Percentiles rank a stretch among this genome's conserved stretches.
phyloP scores from a whole-genome alignment of 2,113 vertebrate species.

The Hoplias malabaricus region DNA sequence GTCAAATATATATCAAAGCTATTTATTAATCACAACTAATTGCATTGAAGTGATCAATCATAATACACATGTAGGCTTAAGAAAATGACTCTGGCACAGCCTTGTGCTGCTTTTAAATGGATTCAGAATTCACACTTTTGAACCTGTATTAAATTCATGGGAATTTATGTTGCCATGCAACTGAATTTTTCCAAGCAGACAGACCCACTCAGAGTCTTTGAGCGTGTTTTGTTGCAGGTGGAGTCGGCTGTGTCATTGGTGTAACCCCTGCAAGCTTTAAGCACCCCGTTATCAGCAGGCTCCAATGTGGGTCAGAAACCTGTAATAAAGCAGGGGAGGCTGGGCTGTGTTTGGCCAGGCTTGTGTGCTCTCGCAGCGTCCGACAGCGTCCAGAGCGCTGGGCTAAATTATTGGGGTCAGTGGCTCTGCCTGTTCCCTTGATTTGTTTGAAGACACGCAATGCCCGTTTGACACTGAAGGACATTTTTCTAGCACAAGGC shows the following conservation, averaged over 20 bases:
- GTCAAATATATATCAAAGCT: too few species aligned
- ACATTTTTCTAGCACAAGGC: slow-evolving; percentile 71
- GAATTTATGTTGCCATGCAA: slow-evolving; percentile 20
- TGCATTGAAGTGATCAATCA: too few species aligned
- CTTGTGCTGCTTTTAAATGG: too few species aligned
- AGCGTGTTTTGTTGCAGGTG: slow-evolving; percentile 63
- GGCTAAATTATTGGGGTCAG: slow-evolving; percentile 81
- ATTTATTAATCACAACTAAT: too few species aligned
- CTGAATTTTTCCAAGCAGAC: slow-evolving; percentile 13
- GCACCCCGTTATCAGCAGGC: slow-evolving; percentile 65
- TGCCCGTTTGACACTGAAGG: slow-evolving; percentile 76
- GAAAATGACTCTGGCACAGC: too few species aligned
- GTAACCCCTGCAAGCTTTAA: slow-evolving; percentile 70
- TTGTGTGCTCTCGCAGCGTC: slow-evolving; percentile 70
- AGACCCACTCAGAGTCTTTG: slow-evolving; percentile 43
- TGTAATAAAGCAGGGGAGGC: slow-evolving; percentile 77
- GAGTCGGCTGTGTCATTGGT: slow-evolving; percentile 70
- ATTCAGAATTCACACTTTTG: not conserved
- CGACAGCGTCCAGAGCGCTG: slow-evolving; percentile 73
- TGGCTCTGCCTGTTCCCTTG: slow-evolving; percentile 73
- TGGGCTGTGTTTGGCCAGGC: slow-evolving; percentile 63
- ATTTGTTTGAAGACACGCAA: slow-evolving; percentile 77
- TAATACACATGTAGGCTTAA: too few species aligned
- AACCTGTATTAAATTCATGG: not conserved
- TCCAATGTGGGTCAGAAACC: slow-evolving; percentile 74